Conservation (phyloP, 2,113 vertebrate genomes). For the Muntiacus muntjak region DNA sequence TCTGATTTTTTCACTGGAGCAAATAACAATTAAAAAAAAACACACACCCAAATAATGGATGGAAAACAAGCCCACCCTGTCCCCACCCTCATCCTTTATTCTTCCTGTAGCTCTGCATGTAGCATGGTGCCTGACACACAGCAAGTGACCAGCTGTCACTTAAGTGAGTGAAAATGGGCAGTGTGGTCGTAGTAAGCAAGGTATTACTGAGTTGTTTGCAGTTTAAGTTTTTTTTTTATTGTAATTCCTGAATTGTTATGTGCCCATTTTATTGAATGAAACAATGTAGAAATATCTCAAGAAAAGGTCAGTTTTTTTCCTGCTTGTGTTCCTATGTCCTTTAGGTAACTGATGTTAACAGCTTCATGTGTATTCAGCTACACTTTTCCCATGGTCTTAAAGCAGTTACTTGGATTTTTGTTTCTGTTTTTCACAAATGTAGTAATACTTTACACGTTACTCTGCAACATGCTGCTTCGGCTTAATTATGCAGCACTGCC, state of each 20-base stretch:
- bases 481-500: neutral
- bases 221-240: neutral
- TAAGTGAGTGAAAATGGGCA: neutral
- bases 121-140: neutral
- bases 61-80: neutral
- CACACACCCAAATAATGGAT: neutral
- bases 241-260: neutral
- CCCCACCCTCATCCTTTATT: neutral
- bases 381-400: neutral
- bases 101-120: neutral
- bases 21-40: neutral
- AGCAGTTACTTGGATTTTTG: neutral
- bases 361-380: neutral
- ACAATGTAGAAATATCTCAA: neutral
- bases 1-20: neutral
- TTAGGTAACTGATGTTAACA: neutral
- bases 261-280: neutral
- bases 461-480: neutral
- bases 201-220: neutral
- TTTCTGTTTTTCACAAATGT: neutral
- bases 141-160: neutral
- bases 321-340: neutral
- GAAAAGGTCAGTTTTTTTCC: neutral
- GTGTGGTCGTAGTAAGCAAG: neutral
- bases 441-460: neutral